Evolutionary conservation across 1,140 invertebrate species (phyloP), one percentile per base, ranked within the genome.

Genomic region (Caenorhabditis latens): DNA sequence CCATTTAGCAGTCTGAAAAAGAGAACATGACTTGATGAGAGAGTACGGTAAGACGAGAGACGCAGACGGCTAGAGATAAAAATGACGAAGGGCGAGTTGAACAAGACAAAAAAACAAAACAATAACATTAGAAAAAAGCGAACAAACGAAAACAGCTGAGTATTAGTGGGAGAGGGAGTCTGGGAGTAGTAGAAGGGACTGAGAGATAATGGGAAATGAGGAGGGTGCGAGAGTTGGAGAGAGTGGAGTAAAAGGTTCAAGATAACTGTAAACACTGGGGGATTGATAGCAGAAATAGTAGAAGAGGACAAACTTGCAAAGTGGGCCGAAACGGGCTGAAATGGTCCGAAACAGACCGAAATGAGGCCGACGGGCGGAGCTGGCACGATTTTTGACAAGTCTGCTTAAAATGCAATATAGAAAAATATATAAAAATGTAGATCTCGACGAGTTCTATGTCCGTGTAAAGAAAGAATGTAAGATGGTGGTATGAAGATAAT

Each of bases 71-170:
- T n/a, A 61, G 57, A 58, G 32, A 32, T 32, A n/a, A n/a, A 61
- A 61, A 61, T 65, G 61, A 65, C 61, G 42, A 46, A 43, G n/a
- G 16, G 65, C 16, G n/a, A 40, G 61, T 32, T 32, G 61, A 40
- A 63, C 61, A 43, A 43, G 65, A 46, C 42, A 71, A 71, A n/a
- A 53, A 71, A 71, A 71, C 65, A 71, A 71, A 71, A 71, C 65
- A 71, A 71, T 71, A 71, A 71, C 65, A 71, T 83, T 58, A 83
- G 48, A 83, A 55, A 79, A 53, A 53, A 53, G 16, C 16, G 50
- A 53, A 83, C 21, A 55, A 55, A 83, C 32, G 32, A 55, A 53
- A 13, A 83, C 79, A 83, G 48, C 46, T 53, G 55, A 83, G 48
- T 83, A 83, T 55, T 58, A 83, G 79, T 83, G 55, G 21, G 16